These are phyloP conservation scores for Achatina immaculata DNA, from an alignment of 1,140 invertebrate genomes.

Conservation along the genomic window DNA sequence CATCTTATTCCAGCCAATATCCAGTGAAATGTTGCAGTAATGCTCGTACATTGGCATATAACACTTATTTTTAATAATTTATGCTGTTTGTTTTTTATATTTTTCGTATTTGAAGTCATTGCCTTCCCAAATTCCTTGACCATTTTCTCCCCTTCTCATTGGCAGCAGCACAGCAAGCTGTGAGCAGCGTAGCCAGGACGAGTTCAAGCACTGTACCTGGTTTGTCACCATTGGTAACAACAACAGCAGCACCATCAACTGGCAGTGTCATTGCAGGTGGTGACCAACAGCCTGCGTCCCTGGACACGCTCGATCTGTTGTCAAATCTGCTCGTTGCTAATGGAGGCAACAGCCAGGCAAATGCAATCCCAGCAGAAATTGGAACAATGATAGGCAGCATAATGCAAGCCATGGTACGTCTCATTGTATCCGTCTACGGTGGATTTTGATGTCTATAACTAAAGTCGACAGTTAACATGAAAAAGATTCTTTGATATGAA, in stretches of 20 bases:
- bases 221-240: background rate
- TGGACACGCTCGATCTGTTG: conserved; percentile 5
- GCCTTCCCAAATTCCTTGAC: too few species aligned
- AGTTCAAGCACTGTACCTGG: background rate
- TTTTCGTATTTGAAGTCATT: too few species aligned
- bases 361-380: background rate
- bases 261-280: background rate
- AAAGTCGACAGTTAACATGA: too few species aligned
- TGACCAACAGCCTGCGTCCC: background rate
- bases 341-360: background rate
- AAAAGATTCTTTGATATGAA: too few species aligned
- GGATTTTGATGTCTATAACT: background rate
- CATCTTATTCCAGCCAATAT: too few species aligned
- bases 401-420: conserved; percentile 1
- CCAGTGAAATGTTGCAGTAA: too few species aligned
- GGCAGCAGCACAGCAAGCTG: background rate
- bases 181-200: background rate
- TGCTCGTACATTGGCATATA: too few species aligned
- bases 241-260: background rate
- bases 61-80: too few species aligned
- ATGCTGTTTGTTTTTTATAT: too few species aligned
- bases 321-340: background rate
- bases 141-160: background rate
- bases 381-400: background rate
- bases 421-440: too few species aligned